Conservation (phyloP, 2,113 vertebrate genomes). For the Heterochromis multidens region DNA sequence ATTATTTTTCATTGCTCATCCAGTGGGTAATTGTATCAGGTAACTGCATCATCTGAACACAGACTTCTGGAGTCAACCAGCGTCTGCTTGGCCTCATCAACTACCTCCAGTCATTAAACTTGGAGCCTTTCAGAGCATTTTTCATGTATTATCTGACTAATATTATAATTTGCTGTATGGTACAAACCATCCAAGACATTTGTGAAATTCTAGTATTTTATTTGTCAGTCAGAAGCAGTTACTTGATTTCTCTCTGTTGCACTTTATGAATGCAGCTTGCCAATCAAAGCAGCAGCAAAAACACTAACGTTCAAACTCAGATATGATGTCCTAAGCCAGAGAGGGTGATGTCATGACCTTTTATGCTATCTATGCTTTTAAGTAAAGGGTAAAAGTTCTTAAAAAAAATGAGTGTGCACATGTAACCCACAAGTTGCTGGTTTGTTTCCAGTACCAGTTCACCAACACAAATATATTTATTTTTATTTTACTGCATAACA, state of each 20-base stretch:
- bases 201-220: neutral
- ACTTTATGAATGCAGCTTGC: neutral
- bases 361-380: neutral
- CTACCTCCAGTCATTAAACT: neutral
- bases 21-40: neutral
- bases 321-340: neutral
- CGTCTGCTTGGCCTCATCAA: neutral
- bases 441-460: neutral
- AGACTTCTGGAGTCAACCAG: neutral
- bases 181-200: neutral
- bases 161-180: neutral
- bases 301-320: too few species aligned
- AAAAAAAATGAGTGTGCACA: neutral
- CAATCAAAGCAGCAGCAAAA: fast-evolving
- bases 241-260: neutral
- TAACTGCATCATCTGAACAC: neutral
- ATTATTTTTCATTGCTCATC: neutral
- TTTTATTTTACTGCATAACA: neutral
- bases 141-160: neutral
- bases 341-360: neutral
- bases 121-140: neutral
- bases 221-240: neutral
- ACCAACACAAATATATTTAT: neutral
- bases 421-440: fast-evolving
- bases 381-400: neutral